Evolutionary conservation across 2,797 vertebrate species (phyloP).

Genomic region (Rhyacichthys aspro): DNA sequence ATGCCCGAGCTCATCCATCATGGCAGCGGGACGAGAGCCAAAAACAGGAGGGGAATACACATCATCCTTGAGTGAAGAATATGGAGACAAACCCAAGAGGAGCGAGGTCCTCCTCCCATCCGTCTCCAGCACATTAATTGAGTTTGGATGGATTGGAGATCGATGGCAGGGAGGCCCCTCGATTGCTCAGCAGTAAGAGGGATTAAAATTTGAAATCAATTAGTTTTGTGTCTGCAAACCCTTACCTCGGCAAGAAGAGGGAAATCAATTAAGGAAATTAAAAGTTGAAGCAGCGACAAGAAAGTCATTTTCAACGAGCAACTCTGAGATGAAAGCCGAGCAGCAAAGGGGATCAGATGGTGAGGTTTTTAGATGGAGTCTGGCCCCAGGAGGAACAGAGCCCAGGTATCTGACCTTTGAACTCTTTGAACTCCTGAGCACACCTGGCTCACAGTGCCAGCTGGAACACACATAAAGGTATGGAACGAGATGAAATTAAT

Average conservation of each 20-base stretch:
- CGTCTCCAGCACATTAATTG: slow-evolving; percentile 73
- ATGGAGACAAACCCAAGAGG: slow-evolving; percentile 36
- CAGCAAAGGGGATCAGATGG: slow-evolving; percentile 39
- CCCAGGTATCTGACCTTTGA: slow-evolving; percentile 51
- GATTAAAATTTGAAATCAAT: slow-evolving; percentile 81
- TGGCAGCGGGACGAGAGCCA: slow-evolving; percentile 20
- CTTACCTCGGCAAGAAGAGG: slow-evolving; percentile 64
- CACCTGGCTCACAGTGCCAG: slow-evolving; percentile 45
- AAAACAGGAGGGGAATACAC: slow-evolving; percentile 34
- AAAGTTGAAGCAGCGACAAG: slow-evolving; percentile 72
- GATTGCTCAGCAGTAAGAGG: slow-evolving; percentile 71
- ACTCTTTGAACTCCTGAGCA: slow-evolving; percentile 29
- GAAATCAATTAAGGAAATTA: slow-evolving; percentile 80
- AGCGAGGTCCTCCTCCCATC: slow-evolving; percentile 34
- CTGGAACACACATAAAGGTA: slow-evolving; percentile 16
- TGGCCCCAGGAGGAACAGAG: not conserved
- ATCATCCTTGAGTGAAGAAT: slow-evolving; percentile 39
- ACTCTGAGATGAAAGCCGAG: slow-evolving; percentile 10
- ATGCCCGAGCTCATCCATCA: slow-evolving; percentile 29
- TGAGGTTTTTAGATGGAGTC: slow-evolving; percentile 32
- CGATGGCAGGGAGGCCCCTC: slow-evolving; percentile 63
- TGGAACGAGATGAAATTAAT: no score
- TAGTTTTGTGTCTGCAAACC: slow-evolving; percentile 74
- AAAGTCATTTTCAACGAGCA: slow-evolving; percentile 64
- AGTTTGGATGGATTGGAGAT: slow-evolving; percentile 80